Conservation (phyloP, 2,113 vertebrate species). For the Dasyurus viverrinus region DNA sequence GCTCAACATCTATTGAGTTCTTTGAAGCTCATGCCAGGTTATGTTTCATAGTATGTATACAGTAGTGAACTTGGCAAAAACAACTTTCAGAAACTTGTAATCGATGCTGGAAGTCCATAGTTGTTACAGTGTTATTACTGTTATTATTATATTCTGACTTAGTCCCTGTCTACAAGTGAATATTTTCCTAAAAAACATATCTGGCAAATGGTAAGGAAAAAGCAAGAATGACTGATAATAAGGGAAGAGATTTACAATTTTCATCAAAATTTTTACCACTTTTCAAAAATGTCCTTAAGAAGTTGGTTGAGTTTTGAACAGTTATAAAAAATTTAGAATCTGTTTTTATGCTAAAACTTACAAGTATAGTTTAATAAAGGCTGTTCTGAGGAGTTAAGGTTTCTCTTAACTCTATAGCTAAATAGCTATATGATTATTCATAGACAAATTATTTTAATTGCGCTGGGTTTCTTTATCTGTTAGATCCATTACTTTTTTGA, state of each 20-base stretch:
- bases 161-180: neutral
- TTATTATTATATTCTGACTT: neutral
- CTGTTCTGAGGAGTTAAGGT: neutral
- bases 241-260: neutral
- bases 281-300: neutral
- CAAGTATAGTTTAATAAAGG: neutral
- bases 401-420: neutral
- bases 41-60: conserved; percentile 11
- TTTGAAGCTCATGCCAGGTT: conserved; percentile 51
- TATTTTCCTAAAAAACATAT: neutral
- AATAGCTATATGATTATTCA: neutral
- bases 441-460: neutral
- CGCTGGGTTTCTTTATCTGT: neutral
- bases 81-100: conserved; percentile 13
- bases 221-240: neutral
- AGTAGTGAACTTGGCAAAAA: conserved; percentile 45
- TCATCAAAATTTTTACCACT: neutral
- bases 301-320: neutral
- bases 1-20: conserved; percentile 44
- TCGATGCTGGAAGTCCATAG: neutral
- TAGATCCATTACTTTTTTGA: neutral
- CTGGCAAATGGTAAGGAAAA: neutral
- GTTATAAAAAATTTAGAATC: neutral
- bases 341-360: neutral
- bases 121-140: neutral